These are phyloP conservation scores for Laothoe populi DNA, from an alignment of 2,888 invertebrate genomes.

Conservation along the genomic window DNA sequence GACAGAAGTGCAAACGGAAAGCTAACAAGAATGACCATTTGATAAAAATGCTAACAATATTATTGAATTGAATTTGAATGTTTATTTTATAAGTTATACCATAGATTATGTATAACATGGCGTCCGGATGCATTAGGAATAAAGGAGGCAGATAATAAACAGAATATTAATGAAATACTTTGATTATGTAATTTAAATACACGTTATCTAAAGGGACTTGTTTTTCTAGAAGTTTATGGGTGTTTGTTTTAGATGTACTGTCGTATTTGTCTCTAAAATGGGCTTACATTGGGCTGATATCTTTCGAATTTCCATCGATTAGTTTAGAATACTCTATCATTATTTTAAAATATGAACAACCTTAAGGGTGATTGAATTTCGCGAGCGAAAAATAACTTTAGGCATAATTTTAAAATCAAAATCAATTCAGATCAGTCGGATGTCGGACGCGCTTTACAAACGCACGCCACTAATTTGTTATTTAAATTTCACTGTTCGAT, in stretches of 20 bases:
- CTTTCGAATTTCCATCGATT: neutral
- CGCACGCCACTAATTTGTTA: conserved; percentile 77
- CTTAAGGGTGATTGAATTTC: conserved; percentile 15
- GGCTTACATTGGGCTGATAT: neutral
- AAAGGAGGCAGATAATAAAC: conserved; percentile 15
- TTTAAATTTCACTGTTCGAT: conserved; percentile 74
- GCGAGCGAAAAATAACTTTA: conserved; percentile 38
- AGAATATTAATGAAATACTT: conserved; percentile 19
- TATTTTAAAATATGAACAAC: neutral
- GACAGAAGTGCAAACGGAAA: conserved; percentile 4
- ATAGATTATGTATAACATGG: conserved; percentile 1
- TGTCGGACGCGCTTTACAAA: conserved; percentile 68
- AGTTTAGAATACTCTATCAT: neutral
- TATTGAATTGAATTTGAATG: neutral
- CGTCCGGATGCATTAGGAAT: conserved; percentile 7
- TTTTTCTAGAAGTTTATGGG: conserved; percentile 7
- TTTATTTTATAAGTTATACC: neutral
- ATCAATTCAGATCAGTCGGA: conserved; percentile 69
- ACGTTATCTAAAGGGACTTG: neutral
- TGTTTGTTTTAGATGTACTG: neutral
- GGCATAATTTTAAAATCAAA: conserved; percentile 60
- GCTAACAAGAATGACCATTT: neutral
- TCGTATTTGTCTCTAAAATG: neutral
- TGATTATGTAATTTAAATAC: conserved; percentile 7
- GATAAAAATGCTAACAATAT: neutral